These are phyloP conservation scores for Ctenopoma kingsleyae DNA, from an alignment of 2,797 vertebrate species.

Conservation along the genomic window DNA sequence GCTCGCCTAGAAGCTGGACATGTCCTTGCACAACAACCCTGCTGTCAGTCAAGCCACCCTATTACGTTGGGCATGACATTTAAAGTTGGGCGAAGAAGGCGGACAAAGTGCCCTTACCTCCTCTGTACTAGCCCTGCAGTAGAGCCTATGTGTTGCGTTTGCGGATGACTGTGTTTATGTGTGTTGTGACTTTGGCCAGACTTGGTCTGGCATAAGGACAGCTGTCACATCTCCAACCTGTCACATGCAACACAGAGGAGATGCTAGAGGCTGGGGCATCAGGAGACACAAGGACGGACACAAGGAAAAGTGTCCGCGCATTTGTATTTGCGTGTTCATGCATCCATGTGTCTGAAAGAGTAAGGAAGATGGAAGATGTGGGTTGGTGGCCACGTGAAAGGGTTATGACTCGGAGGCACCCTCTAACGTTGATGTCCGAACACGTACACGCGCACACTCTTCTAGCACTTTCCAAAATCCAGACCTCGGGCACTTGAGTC, in stretches of 20 bases:
- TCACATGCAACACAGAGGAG: conserved; percentile 78
- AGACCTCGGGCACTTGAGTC: conserved; percentile 76
- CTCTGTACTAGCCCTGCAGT: conserved; percentile 74
- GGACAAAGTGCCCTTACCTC: conserved; percentile 79
- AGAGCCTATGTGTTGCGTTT: conserved; percentile 64
- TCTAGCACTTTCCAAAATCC: conserved; percentile 61
- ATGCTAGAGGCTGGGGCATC: conserved; percentile 77
- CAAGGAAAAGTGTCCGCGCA: conserved; percentile 39
- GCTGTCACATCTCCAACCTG: conserved; percentile 86
- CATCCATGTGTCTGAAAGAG: conserved; percentile 57
- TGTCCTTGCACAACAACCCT: conserved; percentile 74
- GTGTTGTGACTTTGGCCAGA: conserved; percentile 82
- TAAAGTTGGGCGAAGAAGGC: conserved; percentile 81
- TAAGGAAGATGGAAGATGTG: conserved; percentile 47
- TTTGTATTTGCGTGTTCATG: conserved; percentile 26
- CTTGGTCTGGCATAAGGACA: conserved; percentile 83
- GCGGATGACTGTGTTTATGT: conserved; percentile 69
- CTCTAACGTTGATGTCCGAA: conserved; percentile 68
- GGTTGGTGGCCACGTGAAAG: conserved; percentile 72
- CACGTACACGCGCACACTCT: conserved; percentile 42
- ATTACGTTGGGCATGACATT: conserved; percentile 82
- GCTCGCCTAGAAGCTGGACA: conserved; percentile 77
- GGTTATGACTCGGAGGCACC: conserved; percentile 73
- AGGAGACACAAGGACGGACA: conserved; percentile 76
- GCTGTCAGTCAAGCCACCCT: conserved; percentile 77